These are phyloP conservation scores for Nomia melanderi DNA, from an alignment of 1,140 invertebrate genomes.

Conservation along the genomic window DNA sequence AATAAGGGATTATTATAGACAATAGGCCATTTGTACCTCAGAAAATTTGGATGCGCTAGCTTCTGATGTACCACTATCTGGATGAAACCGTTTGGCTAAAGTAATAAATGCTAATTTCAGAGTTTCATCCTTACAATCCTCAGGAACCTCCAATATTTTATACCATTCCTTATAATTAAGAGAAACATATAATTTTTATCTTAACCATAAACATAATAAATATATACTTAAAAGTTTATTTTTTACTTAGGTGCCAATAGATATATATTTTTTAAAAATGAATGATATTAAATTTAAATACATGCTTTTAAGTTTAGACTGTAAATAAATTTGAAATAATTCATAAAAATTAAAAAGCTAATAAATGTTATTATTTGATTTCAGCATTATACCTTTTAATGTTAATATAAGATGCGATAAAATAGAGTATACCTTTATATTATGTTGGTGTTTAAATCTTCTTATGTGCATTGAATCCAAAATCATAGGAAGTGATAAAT, in stretches of 20 bases:
- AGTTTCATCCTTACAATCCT: slow-evolving; percentile 86
- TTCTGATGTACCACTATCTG: slow-evolving; percentile 87
- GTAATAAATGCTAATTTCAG: slow-evolving; percentile 87
- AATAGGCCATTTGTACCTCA: slow-evolving; percentile 77
- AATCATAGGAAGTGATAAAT: not conserved
- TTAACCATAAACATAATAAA: not conserved
- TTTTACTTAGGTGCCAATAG: no score
- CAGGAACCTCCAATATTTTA: slow-evolving; percentile 84
- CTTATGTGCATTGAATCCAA: slow-evolving; percentile 19
- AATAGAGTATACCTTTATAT: slow-evolving; percentile 19
- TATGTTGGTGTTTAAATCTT: slow-evolving; percentile 32
- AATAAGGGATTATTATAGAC: not conserved
- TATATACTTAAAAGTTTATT: not conserved
- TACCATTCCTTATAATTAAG: slow-evolving; percentile 84
- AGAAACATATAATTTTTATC: not conserved
- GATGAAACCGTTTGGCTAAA: slow-evolving; percentile 91
- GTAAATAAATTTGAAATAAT: no score
- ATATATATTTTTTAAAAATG: no score
- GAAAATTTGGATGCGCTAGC: slow-evolving; percentile 88
- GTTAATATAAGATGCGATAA: not conserved
- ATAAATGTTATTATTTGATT: not conserved
- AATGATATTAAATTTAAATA: not conserved
- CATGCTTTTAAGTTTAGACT: not conserved
- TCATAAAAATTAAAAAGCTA: no score
- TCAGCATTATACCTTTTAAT: not conserved